A percentile compares a stretch with the other conserved stretches of the same genome.
Evolutionary conservation across 2,113 vertebrate species (phyloP).

Genomic region (Antigone vipio): DNA sequence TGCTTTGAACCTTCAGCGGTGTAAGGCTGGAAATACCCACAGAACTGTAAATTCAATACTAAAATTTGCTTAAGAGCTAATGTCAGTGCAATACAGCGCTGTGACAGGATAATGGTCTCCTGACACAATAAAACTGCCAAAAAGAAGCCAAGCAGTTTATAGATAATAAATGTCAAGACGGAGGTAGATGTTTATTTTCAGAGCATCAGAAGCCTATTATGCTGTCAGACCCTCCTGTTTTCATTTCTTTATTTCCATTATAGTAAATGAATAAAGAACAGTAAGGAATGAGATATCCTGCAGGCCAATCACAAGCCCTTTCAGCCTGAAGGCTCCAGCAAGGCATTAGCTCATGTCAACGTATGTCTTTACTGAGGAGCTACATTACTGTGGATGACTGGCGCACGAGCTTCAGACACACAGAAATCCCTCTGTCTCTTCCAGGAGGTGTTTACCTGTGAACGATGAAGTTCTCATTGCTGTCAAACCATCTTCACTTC

Average conservation of each 20-base stretch:
- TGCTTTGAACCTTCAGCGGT: background rate
- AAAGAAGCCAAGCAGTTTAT: slow-evolving; percentile 38
- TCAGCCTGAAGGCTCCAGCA: background rate
- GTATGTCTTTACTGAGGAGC: background rate
- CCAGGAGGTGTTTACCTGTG: background rate
- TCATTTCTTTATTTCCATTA: slow-evolving; percentile 30
- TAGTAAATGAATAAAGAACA: slow-evolving; percentile 18
- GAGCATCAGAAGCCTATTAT: slow-evolving; percentile 37
- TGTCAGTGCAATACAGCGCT: background rate
- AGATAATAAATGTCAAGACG: slow-evolving; percentile 27
- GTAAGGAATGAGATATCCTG: background rate
- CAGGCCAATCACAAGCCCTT: background rate
- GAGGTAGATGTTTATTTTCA: slow-evolving; percentile 51
- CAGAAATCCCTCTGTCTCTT: background rate
- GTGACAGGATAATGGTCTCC: slow-evolving; percentile 55
- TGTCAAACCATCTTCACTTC: background rate
- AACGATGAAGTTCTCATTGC: fast-evolving
- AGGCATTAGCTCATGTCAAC: background rate
- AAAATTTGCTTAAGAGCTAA: slow-evolving; percentile 57
- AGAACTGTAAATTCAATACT: slow-evolving; percentile 16
- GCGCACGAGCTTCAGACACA: fast-evolving
- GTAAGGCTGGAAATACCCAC: background rate
- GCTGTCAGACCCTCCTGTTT: slow-evolving; percentile 36
- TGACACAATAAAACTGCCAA: slow-evolving; percentile 55
- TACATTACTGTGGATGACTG: background rate